phyloP scores from a whole-genome alignment of 2,888 invertebrate species.

The Synanthedon vespiformis region DNA sequence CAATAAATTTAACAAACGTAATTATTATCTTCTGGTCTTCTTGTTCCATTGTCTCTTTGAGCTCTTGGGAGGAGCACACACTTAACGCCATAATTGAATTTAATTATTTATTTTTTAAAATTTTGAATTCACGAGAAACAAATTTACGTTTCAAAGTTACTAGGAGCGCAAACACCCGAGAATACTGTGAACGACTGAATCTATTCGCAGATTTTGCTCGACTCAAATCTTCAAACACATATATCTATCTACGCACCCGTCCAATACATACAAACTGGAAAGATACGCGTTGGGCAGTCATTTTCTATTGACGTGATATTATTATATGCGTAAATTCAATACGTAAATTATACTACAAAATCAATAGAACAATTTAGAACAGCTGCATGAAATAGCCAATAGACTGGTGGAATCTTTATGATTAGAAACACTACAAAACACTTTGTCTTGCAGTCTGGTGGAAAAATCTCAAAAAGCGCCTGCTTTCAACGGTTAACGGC shows the following conservation, averaged over 20 bases:
- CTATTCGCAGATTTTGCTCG: conserved; percentile 4
- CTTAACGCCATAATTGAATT: conserved; percentile 23
- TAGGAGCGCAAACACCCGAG: conserved; percentile 19
- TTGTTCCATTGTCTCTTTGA: conserved; percentile 13
- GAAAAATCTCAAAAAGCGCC: too few species aligned
- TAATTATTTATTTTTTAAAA: not conserved
- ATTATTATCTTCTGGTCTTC: conserved; percentile 11
- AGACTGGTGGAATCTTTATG: too few species aligned
- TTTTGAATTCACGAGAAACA: conserved; percentile 1
- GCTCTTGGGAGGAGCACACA: conserved; percentile 17
- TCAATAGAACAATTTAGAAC: too few species aligned
- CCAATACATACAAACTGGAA: not conserved
- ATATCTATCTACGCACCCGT: conserved; percentile 4
- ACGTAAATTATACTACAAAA: too few species aligned
- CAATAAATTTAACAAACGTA: conserved; percentile 26
- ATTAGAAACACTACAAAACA: too few species aligned
- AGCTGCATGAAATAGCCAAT: too few species aligned
- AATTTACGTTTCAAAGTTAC: conserved; percentile 13
- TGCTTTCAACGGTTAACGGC: too few species aligned
- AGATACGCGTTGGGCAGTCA: too few species aligned
- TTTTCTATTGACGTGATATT: too few species aligned
- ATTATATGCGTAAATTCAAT: too few species aligned
- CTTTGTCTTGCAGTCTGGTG: too few species aligned
- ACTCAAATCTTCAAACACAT: not conserved
- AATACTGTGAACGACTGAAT: conserved; percentile 22